Base-by-base conservation (phyloP, 2,888 invertebrate species). In the Aelia acuminata region DNA sequence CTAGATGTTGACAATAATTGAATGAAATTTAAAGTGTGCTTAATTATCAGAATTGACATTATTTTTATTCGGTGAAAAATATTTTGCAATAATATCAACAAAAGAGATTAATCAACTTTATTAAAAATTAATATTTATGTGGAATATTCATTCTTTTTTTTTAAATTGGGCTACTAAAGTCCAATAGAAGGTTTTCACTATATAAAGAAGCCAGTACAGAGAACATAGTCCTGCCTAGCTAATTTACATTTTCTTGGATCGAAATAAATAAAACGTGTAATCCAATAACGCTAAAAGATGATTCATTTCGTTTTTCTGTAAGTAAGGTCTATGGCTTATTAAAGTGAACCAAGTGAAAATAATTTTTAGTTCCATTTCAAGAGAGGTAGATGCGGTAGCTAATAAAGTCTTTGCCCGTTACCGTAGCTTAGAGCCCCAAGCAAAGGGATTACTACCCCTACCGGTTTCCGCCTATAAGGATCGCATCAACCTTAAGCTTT, bases 311-410 rank as follows among this genome's bases (percentile, higher is more conserved):
- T 35, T 70, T 35, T 35, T 70, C 7, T 31, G 4, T 70, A 70
- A 70, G 63, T 70, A 70, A 70, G 8, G 35, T 70, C 31, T 70
- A 35, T 70, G 18, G 63, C 63, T 70, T 70, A 18, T 70, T 70
- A 70, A 18, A 13, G n/a, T 35, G 8, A 70, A 70, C 31, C 7
- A 70, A n/a, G n/a, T n/a, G n/a, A n/a, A n/a, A n/a, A 70, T 35
- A 35, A 31, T 35, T 70, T 70, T 35, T 70, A 26, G 15, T 70
- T 70, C 63, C 63, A 18, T 8, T 35, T 70, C 63, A 35, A 70
- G 18, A 35, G 18, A 70, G 31, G 18, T 31, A 70, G 35, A 70
- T 18, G 20, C 7, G 5, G 0, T 35, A 22, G 18, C 31, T 35
- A 35, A 70, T 70, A 70, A 70, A 70, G 31, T 35, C 8, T 15